These are phyloP conservation scores for Solenopsis fugax DNA, from an alignment of 1,140 invertebrate species.

Conservation along the genomic window DNA sequence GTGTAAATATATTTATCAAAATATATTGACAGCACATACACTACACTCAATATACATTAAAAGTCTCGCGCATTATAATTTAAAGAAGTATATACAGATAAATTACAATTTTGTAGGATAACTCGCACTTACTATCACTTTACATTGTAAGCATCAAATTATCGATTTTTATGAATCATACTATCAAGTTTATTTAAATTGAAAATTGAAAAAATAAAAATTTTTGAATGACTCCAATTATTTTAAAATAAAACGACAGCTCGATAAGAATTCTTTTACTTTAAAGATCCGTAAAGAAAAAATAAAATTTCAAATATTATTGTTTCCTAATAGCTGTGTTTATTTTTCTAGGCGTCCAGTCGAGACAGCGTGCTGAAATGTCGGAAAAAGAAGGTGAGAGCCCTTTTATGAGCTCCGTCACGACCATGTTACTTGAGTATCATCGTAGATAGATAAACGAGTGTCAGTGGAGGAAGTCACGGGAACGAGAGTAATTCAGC, in stretches of 20 bases:
- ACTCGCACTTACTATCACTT: not conserved
- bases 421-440: constrained; percentile 68
- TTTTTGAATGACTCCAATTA: not conserved
- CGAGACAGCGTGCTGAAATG: constrained; percentile 79
- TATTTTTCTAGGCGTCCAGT: constrained; percentile 79
- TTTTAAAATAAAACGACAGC: not conserved
- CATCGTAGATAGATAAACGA: constrained; percentile 73
- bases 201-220: not conserved
- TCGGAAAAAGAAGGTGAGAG: constrained; percentile 83
- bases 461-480: constrained; percentile 62
- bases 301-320: constrained; percentile 4
- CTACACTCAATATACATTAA: not conserved
- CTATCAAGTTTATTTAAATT: not conserved
- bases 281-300: not conserved
- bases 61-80: not conserved
- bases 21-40: not conserved
- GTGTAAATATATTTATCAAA: not conserved
- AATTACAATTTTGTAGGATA: not conserved
- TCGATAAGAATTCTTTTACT: not conserved
- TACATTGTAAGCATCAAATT: not conserved
- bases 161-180: not conserved
- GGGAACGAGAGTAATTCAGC: constrained; percentile 55
- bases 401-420: constrained; percentile 66
- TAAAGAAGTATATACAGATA: not conserved
- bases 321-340: constrained; percentile 9